Conservation (phyloP, 2,113 vertebrate genomes). For the Microcebus tavaratra region DNA sequence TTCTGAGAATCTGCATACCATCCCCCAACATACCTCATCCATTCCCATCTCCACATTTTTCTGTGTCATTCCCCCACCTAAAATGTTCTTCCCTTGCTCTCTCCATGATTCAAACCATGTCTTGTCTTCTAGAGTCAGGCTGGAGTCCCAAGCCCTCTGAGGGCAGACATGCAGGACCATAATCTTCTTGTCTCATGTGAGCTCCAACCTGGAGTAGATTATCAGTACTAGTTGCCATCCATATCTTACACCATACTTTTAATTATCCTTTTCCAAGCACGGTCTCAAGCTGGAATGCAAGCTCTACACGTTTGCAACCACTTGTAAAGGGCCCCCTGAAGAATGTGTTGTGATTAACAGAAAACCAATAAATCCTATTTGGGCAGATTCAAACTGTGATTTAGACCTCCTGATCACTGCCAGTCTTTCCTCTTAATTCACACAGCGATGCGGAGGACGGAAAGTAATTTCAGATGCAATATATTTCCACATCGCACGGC, state of each 20-base stretch:
- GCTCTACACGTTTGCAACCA: background rate
- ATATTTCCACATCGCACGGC: constrained; percentile 38
- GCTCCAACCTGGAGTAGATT: background rate
- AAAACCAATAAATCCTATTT: constrained; percentile 44
- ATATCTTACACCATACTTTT: background rate
- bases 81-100: constrained; percentile 5
- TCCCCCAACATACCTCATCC: background rate
- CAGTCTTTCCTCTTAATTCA: constrained; percentile 28
- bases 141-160: background rate
- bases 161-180: background rate
- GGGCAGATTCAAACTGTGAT: constrained; percentile 30
- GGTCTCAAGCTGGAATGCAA: background rate
- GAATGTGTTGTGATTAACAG: background rate
- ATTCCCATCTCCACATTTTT: background rate
- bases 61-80: background rate
- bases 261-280: background rate
- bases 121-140: background rate
- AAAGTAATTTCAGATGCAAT: constrained; percentile 46
- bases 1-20: background rate
- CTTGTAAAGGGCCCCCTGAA: background rate
- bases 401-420: constrained; percentile 2
- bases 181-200: background rate
- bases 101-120: background rate
- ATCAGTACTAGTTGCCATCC: background rate
- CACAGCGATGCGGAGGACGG: background rate